phyloP scores from a whole-genome alignment of 2,888 invertebrate species.

The Boloria euphrosyne region DNA sequence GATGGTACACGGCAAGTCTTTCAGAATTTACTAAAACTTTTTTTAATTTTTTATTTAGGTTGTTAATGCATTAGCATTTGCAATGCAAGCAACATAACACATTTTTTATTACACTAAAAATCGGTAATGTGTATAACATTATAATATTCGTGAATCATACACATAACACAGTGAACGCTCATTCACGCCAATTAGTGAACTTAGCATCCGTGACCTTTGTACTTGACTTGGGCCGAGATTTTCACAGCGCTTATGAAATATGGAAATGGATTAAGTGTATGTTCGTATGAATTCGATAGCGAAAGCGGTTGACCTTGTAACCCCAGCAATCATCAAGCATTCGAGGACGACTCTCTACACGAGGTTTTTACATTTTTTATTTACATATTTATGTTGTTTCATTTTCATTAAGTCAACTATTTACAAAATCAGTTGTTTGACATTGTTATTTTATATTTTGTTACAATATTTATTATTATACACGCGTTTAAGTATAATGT shows the following conservation, averaged over 20 bases:
- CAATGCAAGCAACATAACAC: too few relatives aligned
- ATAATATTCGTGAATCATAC: conserved; percentile 22
- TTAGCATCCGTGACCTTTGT: conserved; percentile 27
- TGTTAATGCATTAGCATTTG: too few relatives aligned
- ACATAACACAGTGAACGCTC: conserved; percentile 10
- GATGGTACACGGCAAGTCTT: too few relatives aligned
- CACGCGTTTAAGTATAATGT: not conserved
- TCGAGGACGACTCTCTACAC: conserved; percentile 39
- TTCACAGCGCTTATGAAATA: conserved; percentile 13
- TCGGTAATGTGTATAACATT: conserved; percentile 25
- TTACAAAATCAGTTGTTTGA: too few relatives aligned
- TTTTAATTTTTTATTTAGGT: too few relatives aligned
- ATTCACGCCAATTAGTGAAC: conserved; percentile 26
- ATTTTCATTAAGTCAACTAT: not conserved
- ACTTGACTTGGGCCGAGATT: conserved; percentile 24
- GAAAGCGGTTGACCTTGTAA: conserved; percentile 70
- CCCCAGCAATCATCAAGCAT: conserved; percentile 46
- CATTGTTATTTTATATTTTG: too few relatives aligned
- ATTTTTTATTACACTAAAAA: not conserved
- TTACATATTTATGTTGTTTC: not conserved
- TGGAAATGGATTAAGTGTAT: conserved; percentile 20
- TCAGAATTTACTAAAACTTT: too few relatives aligned
- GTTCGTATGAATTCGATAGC: conserved; percentile 44
- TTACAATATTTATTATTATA: too few relatives aligned
- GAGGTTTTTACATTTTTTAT: conserved; percentile 20